Evolutionary conservation across 2,797 vertebrate species (phyloP).

Genomic region (Spatula clypeata): DNA sequence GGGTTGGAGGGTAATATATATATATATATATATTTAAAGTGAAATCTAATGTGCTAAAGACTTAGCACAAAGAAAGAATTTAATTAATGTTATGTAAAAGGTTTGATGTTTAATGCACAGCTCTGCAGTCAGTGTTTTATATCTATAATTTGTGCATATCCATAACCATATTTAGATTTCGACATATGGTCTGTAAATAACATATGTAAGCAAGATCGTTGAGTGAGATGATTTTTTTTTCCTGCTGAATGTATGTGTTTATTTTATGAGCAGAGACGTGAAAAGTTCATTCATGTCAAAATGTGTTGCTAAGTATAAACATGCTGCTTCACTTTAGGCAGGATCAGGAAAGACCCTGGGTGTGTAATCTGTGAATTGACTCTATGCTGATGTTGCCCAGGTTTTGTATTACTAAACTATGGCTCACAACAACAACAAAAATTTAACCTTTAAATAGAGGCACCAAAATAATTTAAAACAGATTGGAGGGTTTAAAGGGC

Average conservation of each 20-base stretch:
- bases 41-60: not conserved
- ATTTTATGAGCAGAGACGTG: conserved; percentile 79
- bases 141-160: conserved; percentile 50
- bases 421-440: conserved; percentile 77
- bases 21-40: not conserved
- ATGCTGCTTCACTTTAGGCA: conserved; percentile 75
- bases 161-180: conserved; percentile 53
- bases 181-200: conserved; percentile 70
- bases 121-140: conserved; percentile 27
- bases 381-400: conserved; percentile 72
- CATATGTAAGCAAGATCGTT: conserved; percentile 36
- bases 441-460: conserved; percentile 80
- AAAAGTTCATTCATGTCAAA: conserved; percentile 80
- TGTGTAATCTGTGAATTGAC: conserved; percentile 78
- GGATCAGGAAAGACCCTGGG: conserved; percentile 74
- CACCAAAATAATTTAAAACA: conserved; percentile 83
- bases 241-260: conserved; percentile 68
- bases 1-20: not conserved
- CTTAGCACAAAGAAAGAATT: not conserved
- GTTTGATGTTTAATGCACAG: conserved; percentile 4
- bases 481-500: conserved; percentile 79
- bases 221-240: conserved; percentile 69
- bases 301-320: conserved; percentile 80
- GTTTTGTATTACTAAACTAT: conserved; percentile 67
- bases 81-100: not conserved